Base-by-base conservation (phyloP, 2,113 vertebrate species). In the Monopterus albus region DNA sequence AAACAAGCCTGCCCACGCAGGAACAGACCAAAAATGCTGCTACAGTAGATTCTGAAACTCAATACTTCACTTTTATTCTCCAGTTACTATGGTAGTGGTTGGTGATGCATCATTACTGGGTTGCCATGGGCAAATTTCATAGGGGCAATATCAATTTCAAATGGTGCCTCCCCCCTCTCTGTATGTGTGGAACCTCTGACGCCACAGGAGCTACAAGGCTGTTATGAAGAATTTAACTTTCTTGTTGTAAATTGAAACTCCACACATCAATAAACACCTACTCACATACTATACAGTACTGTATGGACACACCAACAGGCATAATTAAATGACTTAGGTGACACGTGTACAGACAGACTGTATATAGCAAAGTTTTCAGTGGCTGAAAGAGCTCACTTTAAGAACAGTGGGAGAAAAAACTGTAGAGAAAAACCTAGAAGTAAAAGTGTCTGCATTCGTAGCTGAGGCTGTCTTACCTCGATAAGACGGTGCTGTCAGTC, bases 401-500 rank as follows among this genome's bases (percentile, higher is more conserved):
- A n/a, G 10, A 29, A 4, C 51, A 17, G 47, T 10, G n/a, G 8
- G 6, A 39, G n/a, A 12, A 25, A 31, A 33, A 21, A 39, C 7
- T 29, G 50, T 5, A 21, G 23, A 18, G 17, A 7, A 20, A 67
- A 33, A 40, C 0, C 3, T 17, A 11, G 1, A 18, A 17, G 42
- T 40, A 29, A 42, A 61, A 51, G 26, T 12, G 17, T 52, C 1
- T 65, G 59, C n/a, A 68, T 25, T 65, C 55, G 42, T 50, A 12
- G 26, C 20, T 46, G 18, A 46, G 20, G 45, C 1, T 15, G 36
- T 40, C 91, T 89, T 87, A 94, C 92, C 92, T 68, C 33, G 92
- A 89, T 50, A 89, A 88, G 73, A 86, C 80, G 1, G 75, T 83
- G 57, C 72, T 60, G 61, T 93, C 93, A 5, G 75, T 88, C 78